Base-by-base conservation (phyloP, 1,140 invertebrate genomes). In the Pteromalus puparum region DNA sequence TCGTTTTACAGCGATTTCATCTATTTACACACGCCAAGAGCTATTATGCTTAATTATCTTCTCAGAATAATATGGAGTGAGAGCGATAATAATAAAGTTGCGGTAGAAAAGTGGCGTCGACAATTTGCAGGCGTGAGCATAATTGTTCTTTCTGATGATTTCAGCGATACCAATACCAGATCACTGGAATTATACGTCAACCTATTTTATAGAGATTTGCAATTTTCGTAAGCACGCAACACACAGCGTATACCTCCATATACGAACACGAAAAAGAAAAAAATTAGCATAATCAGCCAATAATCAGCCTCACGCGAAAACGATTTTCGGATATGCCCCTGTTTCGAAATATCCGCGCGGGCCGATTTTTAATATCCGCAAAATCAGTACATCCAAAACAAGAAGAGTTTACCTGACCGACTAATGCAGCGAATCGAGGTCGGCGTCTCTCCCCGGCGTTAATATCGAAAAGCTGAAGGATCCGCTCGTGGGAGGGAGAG, bases 231-330 rank as follows among this genome's bases (percentile, higher is more conserved):
- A 24, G 30, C 67, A 81, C 67, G 67, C 67, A 72, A 81, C 26
- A 7, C n/a, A 42, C 28, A 21, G 34, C 9, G 48, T 26, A 42
- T 34, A 12, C n/a, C n/a, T n/a, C n/a, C 26, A n/a, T 61, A 61
- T 18, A 15, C 12, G 30, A 34, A 5, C 6, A 34, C 26, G 0
- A 5, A 18, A 15, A 53, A 53, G 13, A 53, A 53, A 15, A 28
- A 81, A 73, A 53, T 72, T 73, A 72, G 18, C 68, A 53, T 81
- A 81, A 81, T 72, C 18, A 34, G 26, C 24, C 42, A 21, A 81
- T 53, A 72, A 81, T 81, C 68, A 72, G 26, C 10, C 38, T 72
- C 79, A 72, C 42, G 67, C 67, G 48, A 81, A 28, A 15, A 72
- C 4, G 46, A 73, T 28, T 67, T 9, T 73, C 38, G 30, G 24